Conservation (phyloP, 2,888 invertebrate species). For the Mythimna lalbum region DNA sequence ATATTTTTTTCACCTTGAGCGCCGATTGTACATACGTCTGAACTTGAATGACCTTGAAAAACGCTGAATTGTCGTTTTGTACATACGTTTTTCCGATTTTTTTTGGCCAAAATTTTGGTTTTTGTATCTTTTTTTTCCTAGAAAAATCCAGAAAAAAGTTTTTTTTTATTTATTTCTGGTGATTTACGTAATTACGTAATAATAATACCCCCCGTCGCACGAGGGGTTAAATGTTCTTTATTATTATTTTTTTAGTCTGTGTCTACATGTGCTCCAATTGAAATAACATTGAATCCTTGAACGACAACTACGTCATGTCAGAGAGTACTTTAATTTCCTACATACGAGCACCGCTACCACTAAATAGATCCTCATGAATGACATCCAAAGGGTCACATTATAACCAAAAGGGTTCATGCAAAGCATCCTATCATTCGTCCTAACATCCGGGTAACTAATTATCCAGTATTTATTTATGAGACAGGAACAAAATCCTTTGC, state of each 20-base stretch:
- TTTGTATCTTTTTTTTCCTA: too few species aligned
- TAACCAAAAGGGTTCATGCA: slow-evolving; percentile 24
- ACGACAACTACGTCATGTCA: not conserved
- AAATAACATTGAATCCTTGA: not conserved
- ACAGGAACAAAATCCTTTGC: slow-evolving; percentile 12
- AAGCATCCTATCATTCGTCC: slow-evolving; percentile 17
- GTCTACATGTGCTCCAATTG: not conserved
- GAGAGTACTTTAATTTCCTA: not conserved
- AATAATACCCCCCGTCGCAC: too few species aligned
- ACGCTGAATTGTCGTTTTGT: too few species aligned
- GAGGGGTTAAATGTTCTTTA: slow-evolving; percentile 29
- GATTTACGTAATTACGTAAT: too few species aligned
- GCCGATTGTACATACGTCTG: too few species aligned
- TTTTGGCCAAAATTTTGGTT: too few species aligned
- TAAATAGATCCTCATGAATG: slow-evolving; percentile 1
- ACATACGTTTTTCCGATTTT: too few species aligned
- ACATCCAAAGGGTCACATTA: slow-evolving; percentile 4
- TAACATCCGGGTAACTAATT: slow-evolving; percentile 23
- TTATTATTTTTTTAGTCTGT: slow-evolving; percentile 21
- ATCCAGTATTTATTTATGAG: slow-evolving; percentile 32
- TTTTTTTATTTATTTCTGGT: too few species aligned
- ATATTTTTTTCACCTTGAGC: slow-evolving; percentile 35
- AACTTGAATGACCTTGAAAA: too few species aligned
- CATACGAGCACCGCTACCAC: not conserved
- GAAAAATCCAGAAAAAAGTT: too few species aligned